These are phyloP conservation scores for Littorina saxatilis DNA, from an alignment of 1,140 invertebrate species.

Conservation along the genomic window DNA sequence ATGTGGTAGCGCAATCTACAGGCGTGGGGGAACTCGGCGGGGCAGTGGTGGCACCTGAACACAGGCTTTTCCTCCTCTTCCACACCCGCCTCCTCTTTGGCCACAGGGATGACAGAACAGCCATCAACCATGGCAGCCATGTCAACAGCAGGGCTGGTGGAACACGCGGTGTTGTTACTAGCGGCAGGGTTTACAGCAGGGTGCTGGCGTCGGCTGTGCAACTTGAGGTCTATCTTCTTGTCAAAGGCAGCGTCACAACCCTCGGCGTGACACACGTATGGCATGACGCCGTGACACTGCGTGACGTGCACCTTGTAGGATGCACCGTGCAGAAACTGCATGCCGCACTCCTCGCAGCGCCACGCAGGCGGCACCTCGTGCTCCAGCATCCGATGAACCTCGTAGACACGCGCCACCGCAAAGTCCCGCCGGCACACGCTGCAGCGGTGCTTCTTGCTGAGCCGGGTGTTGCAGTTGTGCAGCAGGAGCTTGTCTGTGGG, in stretches of 20 bases:
- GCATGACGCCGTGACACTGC: background rate
- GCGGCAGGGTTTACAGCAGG: no score
- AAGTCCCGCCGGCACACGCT: background rate
- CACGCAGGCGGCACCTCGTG: constrained; percentile 7
- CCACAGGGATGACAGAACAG: no score
- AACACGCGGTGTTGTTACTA: no score
- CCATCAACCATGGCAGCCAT: no score
- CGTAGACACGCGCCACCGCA: constrained; percentile 13
- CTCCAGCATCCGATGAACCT: constrained; percentile 25
- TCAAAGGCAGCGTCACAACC: background rate
- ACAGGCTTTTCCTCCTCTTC: background rate
- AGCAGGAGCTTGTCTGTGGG: background rate
- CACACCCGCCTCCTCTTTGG: background rate
- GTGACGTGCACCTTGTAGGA: background rate
- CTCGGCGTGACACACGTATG: background rate
- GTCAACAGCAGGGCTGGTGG: no score
- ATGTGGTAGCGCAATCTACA: constrained; percentile 5
- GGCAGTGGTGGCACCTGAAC: constrained; percentile 9
- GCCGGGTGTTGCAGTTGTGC: background rate
- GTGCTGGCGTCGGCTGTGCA: no score
- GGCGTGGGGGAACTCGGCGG: background rate
- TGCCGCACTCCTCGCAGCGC: constrained; percentile 16
- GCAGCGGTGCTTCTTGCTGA: constrained; percentile 4
- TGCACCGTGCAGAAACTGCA: background rate
- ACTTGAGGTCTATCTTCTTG: background rate